Base-by-base conservation (phyloP, 2,113 vertebrate species). In the Tretioscincus oriximinensis region DNA sequence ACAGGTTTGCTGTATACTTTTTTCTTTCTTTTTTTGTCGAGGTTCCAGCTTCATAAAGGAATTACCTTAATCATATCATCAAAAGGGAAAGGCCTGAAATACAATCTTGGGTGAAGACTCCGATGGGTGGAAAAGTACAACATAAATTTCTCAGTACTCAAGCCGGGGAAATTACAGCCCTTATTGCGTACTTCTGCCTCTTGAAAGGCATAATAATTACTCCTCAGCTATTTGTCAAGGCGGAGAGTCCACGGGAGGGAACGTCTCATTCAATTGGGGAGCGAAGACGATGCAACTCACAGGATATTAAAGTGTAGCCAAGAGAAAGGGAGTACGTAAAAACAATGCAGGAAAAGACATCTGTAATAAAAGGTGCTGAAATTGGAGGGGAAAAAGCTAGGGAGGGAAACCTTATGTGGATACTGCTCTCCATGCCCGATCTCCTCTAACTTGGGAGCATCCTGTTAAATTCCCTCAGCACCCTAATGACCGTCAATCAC, bases 191-290 rank as follows among this genome's bases (percentile, higher is more conserved):
- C 88, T 90, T 95, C 90, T 90, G 73, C 45, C 63, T 69, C 85
- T 76, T 93, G 90, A 89, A 94, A 95, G 86, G 88, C 94, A 93
- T 95, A 94, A 95, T 94, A 95, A 95, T 95, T 94, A 91, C 85
- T 93, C 91, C 89, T 92, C 93, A 87, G 84, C 89, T 94, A 90
- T 94, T 94, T 94, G 92, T 95, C 92, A 94, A 93, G 88, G 90
- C 92, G 86, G 91, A 85, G 67, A 71, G 91, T 93, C 86, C 89
- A 88, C 90, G 90, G 87, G 88, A 93, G 76, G 67, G 88, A 93
- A 93, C 1, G 47, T 89, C 26, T 12, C 91, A 92, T 90, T 93
- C 92, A 93, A 88, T 93, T 93, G 93, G 87, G 84, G 85, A 94
- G 61, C 82, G 90, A 85, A 93, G 93, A 92, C 92, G 90, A 87